Conservation (phyloP, 2,113 vertebrate genomes). For the Dasypus novemcinctus region DNA sequence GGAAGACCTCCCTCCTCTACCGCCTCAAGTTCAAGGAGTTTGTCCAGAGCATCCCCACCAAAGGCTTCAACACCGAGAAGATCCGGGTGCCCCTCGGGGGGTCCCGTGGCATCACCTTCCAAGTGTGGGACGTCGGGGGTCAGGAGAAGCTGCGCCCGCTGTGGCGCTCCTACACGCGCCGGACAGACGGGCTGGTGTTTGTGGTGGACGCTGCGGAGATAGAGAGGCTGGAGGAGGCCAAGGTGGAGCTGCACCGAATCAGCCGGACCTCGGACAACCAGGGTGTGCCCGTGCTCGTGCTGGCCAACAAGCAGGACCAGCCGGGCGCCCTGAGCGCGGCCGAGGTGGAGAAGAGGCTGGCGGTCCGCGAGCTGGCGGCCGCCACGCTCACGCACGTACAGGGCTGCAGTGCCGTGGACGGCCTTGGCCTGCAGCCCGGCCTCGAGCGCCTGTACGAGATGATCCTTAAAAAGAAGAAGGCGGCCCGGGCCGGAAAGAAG, state of each 20-base stretch:
- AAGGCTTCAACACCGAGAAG: slow-evolving; percentile 94
- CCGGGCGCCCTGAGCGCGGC: slow-evolving; percentile 82
- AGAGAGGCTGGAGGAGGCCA: slow-evolving; percentile 93
- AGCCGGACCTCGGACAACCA: slow-evolving; percentile 91
- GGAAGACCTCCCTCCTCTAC: slow-evolving; percentile 93
- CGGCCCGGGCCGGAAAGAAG: slow-evolving; percentile 85
- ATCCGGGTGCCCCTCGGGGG: slow-evolving; percentile 88
- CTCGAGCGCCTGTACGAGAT: slow-evolving; percentile 93
- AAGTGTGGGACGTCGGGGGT: slow-evolving; percentile 94
- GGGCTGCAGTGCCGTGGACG: slow-evolving; percentile 91
- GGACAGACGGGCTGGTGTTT: slow-evolving; percentile 92
- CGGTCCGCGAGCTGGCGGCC: slow-evolving; percentile 86
- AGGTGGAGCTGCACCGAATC: slow-evolving; percentile 92
- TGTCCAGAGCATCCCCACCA: slow-evolving; percentile 92
- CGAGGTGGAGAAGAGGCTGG: slow-evolving; percentile 91
- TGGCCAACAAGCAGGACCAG: slow-evolving; percentile 94
- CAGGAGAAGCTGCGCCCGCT: slow-evolving; percentile 93
- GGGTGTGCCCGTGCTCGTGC: slow-evolving; percentile 89
- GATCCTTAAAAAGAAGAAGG: slow-evolving; percentile 92
- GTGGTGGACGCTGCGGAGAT: slow-evolving; percentile 91
- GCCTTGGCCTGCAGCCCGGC: slow-evolving; percentile 88
- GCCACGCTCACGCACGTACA: slow-evolving; percentile 89
- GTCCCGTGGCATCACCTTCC: slow-evolving; percentile 88
- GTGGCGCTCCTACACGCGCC: slow-evolving; percentile 93
- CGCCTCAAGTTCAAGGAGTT: slow-evolving; percentile 93